These are phyloP conservation scores for Leuctra nigra DNA, from an alignment of 2,888 invertebrate genomes.

Conservation along the genomic window DNA sequence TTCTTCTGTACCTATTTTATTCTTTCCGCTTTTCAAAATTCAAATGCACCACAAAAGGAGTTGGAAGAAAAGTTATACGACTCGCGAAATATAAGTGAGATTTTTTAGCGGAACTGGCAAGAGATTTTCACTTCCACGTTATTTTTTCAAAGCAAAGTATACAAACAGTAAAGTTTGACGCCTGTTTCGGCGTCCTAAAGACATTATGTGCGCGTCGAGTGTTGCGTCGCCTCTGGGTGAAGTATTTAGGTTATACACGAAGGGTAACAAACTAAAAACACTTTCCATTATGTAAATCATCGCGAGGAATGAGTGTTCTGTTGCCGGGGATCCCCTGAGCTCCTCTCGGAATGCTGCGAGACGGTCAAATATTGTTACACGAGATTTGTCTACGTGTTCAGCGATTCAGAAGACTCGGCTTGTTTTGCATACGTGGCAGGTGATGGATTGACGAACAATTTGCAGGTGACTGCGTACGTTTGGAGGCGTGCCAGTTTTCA, in stretches of 20 bases:
- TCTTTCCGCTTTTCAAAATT: slow-evolving; percentile 19
- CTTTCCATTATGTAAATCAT: background rate
- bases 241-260: slow-evolving; percentile 4
- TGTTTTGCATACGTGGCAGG: too few relatives aligned
- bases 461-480: too few relatives aligned
- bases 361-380: too few relatives aligned
- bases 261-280: slow-evolving; percentile 3
- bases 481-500: too few relatives aligned
- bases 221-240: background rate
- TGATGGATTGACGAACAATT: too few relatives aligned
- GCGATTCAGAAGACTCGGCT: too few relatives aligned
- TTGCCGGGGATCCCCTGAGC: too few relatives aligned
- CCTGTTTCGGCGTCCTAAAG: slow-evolving; percentile 5
- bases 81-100: slow-evolving; percentile 13
- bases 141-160: slow-evolving; percentile 1
- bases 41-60: slow-evolving; percentile 17
- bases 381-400: too few relatives aligned
- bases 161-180: slow-evolving; percentile 11
- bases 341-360: too few relatives aligned
- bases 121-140: slow-evolving; percentile 5
- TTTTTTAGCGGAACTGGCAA: slow-evolving; percentile 11
- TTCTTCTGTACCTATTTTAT: slow-evolving; percentile 12
- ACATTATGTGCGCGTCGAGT: background rate
- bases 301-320: too few relatives aligned
- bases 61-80: slow-evolving; percentile 12